Conservation (phyloP, 2,113 vertebrate species). For the Zingel zingel region DNA sequence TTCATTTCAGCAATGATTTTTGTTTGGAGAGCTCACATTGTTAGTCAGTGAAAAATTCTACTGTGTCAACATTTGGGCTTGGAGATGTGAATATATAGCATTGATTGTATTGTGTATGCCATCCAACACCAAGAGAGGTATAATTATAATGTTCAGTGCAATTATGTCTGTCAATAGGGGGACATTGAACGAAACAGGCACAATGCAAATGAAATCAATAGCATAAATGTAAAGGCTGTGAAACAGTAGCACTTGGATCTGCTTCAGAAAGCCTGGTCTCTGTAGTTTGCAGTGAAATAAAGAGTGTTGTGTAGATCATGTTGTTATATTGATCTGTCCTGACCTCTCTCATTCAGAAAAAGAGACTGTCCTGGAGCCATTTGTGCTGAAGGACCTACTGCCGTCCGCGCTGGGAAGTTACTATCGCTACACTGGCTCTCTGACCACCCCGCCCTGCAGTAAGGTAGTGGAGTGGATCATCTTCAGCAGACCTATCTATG, state of each 20-base stretch:
- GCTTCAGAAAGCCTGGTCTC: slow-evolving; percentile 15
- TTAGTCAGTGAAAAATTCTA: slow-evolving; percentile 7
- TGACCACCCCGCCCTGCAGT: slow-evolving; percentile 96
- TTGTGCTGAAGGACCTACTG: slow-evolving; percentile 92
- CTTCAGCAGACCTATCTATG: slow-evolving; percentile 91
- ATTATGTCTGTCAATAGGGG: slow-evolving; percentile 40
- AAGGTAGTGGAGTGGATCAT: slow-evolving; percentile 97
- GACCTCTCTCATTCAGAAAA: slow-evolving; percentile 87
- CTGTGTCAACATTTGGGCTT: slow-evolving; percentile 30
- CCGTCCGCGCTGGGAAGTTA: slow-evolving; percentile 92
- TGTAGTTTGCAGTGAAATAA: slow-evolving; percentile 7
- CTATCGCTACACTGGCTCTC: slow-evolving; percentile 94
- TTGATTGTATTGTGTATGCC: slow-evolving; percentile 28
- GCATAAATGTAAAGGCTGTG: slow-evolving; percentile 24
- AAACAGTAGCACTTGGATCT: slow-evolving; percentile 31
- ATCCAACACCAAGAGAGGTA: slow-evolving; percentile 5
- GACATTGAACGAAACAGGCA: slow-evolving; percentile 21
- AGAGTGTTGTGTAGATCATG: slow-evolving; percentile 22
- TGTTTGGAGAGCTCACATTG: slow-evolving; percentile 16
- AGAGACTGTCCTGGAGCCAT: slow-evolving; percentile 97
- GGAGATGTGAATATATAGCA: neutral
- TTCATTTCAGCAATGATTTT: neutral
- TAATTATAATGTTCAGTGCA: slow-evolving; percentile 49
- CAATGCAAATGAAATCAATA: slow-evolving; percentile 60
- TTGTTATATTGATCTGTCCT: slow-evolving; percentile 46